These are phyloP conservation scores for Tamandua tetradactyla DNA, from an alignment of 2,797 vertebrate species.

Conservation along the genomic window DNA sequence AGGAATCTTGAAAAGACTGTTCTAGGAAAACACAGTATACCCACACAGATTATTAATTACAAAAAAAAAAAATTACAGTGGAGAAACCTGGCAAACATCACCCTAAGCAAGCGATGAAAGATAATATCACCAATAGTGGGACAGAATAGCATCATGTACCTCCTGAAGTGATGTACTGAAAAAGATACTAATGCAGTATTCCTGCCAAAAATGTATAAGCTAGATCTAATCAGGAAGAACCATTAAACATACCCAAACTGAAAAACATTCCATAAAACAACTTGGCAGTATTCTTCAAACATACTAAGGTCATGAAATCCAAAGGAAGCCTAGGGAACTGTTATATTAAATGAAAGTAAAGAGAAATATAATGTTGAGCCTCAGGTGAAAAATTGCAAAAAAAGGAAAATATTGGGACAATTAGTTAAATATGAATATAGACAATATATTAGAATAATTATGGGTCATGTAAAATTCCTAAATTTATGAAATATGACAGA, in stretches of 20 bases:
- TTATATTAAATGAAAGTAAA: neutral
- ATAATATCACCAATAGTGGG: neutral
- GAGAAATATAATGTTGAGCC: neutral
- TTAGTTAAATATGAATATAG: neutral
- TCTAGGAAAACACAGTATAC: neutral
- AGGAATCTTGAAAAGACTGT: neutral
- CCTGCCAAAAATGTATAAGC: neutral
- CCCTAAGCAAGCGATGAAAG: neutral
- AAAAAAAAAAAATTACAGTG: neutral
- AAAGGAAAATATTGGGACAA: neutral
- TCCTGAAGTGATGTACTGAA: neutral
- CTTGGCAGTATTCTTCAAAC: no score
- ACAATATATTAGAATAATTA: neutral
- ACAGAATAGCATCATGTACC: neutral
- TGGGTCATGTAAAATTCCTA: neutral
- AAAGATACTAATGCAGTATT: neutral
- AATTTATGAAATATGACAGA: neutral
- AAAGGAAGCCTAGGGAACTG: neutral
- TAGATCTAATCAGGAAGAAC: no score
- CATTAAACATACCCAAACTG: no score
- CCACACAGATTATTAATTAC: neutral
- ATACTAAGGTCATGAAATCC: no score
- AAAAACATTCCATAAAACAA: no score
- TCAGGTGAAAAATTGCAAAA: neutral
- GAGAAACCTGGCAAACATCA: no score